Conservation (phyloP, 2,888 invertebrate species). For the Stenolophus ochropezus region DNA sequence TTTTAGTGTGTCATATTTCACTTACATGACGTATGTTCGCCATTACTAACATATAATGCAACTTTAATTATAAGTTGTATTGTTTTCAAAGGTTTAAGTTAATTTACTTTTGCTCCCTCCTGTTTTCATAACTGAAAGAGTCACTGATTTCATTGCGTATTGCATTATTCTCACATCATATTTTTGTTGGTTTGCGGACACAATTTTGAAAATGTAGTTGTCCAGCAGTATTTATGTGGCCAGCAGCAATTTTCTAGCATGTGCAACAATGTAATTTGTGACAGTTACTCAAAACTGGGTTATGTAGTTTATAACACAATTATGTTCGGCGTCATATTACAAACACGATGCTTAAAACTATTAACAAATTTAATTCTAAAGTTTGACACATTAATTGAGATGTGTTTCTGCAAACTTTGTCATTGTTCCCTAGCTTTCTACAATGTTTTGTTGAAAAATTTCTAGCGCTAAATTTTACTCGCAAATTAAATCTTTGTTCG, state of each 20-base stretch:
- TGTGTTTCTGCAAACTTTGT: conserved; percentile 31
- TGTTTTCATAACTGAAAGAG: too few species aligned
- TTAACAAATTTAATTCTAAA: conserved; percentile 34
- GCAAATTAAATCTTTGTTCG: conserved; percentile 8
- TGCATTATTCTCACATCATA: not conserved
- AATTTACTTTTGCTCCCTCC: too few species aligned
- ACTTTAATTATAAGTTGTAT: too few species aligned
- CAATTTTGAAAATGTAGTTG: not conserved
- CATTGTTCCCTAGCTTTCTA: conserved; percentile 10
- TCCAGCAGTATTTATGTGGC: conserved; percentile 7
- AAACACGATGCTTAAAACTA: conserved; percentile 30
- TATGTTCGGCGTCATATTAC: conserved; percentile 34
- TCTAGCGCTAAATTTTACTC: not conserved
- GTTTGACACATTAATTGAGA: conserved; percentile 45
- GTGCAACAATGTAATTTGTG: conserved; percentile 32
- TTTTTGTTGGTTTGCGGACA: conserved; percentile 1
- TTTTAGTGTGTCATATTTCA: too few species aligned
- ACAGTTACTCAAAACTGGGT: conserved; percentile 31
- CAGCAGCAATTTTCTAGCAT: conserved; percentile 8
- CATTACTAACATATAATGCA: too few species aligned
- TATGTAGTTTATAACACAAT: conserved; percentile 38
- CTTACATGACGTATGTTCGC: too few species aligned
- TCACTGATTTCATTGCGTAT: not conserved
- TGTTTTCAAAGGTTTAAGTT: too few species aligned
- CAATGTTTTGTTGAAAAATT: conserved; percentile 7